Base-by-base conservation (phyloP, 53 echinoderm and acorn worm species). In the Hippasteria phrygiana region DNA sequence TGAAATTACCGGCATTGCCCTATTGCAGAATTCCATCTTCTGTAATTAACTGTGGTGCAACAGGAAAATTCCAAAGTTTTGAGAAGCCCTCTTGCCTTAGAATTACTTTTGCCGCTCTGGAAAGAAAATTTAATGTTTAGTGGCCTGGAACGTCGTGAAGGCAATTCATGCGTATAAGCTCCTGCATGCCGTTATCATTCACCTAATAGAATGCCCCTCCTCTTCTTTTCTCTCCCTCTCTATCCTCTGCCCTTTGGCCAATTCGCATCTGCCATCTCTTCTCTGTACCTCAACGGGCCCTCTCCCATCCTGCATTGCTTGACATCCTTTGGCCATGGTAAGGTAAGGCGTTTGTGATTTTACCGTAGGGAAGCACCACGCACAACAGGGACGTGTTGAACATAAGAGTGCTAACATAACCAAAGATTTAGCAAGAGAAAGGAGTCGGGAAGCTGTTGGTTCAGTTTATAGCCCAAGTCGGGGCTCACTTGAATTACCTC, bases 271-370 rank as follows among this genome's bases (percentile, higher is more conserved):
- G 18, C 41, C 78, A 62, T 56, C 65, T 65, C 32, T 38, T 34
- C 88, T 77, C 36, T 5, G 34, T 65, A 34, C 73, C 55, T 37
- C 53, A 36, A 48, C 47, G 48, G n/a, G 14, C 41, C 56, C 39
- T 75, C 54, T 50, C 31, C 65, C 43, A 70, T 82, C 70, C 26
- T 53, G 72, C 53, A 54, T 67, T 71, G 91, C 87, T 74, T 67
- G 87, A 18, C 79, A 88, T 87, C 88, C 37, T 74, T 92, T 94
- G 94, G 94, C 94, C 76, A 75, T 88, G 94, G 94, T 90, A 94
- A 94, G 94, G 94, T 94, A 94, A 94, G 94, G 53, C 70, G 85
- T 50, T 51, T 45, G 85, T 85, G 71, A 53, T 85, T 85, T 77
- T n/a, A 66, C 35, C 18, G 35, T 79, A 79, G 56, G 56, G 59